Evolutionary conservation across 2,888 invertebrate species (phyloP).

Genomic region (Acanthoscelides obtectus): DNA sequence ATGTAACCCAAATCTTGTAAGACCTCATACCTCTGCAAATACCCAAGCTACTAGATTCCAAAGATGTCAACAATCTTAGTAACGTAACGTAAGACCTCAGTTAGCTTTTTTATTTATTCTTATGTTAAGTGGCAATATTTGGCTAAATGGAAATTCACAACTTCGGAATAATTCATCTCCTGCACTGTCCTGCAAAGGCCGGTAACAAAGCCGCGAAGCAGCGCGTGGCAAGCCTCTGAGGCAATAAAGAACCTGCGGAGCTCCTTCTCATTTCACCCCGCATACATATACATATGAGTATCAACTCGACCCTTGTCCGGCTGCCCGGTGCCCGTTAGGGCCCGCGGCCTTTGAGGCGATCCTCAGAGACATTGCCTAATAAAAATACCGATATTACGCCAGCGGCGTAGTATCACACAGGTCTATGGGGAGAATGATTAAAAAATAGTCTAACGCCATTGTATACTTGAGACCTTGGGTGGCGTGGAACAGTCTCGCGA

Average conservation of each 20-base stretch:
- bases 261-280: conserved; percentile 19
- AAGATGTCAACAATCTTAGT: too few relatives aligned
- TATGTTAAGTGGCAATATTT: too few relatives aligned
- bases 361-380: conserved; percentile 34
- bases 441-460: too few relatives aligned
- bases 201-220: neutral
- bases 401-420: neutral
- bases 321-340: conserved; percentile 1
- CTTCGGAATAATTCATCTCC: neutral
- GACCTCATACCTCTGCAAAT: too few relatives aligned
- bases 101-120: too few relatives aligned
- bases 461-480: too few relatives aligned
- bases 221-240: neutral
- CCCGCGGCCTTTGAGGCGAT: conserved; percentile 31
- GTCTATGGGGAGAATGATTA: too few relatives aligned
- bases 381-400: conserved; percentile 34
- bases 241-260: neutral
- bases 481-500: too few relatives aligned
- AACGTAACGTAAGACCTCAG: too few relatives aligned
- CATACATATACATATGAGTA: conserved; percentile 31
- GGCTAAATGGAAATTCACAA: too few relatives aligned
- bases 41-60: too few relatives aligned
- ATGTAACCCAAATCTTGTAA: too few relatives aligned
- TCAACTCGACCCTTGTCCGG: conserved; percentile 29
- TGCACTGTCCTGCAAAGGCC: neutral